Percentiles rank a stretch among this genome's conserved stretches.
These are phyloP conservation scores for Pterostichus niger DNA, from an alignment of 2,888 invertebrate species.

Conservation along the genomic window DNA sequence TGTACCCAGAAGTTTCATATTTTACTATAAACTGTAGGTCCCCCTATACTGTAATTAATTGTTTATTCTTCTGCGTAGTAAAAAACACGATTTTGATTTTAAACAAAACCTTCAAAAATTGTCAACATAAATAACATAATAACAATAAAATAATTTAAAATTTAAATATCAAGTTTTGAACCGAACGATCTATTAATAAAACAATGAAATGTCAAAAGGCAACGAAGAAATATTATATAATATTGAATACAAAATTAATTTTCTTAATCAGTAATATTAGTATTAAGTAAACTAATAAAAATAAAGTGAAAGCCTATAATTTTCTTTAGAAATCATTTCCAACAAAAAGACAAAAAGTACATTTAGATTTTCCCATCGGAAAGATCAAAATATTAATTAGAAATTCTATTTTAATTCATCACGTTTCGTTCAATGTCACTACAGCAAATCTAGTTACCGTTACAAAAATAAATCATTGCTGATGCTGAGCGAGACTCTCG, in stretches of 20 bases:
- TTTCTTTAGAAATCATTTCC: no score
- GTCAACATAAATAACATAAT: constrained; percentile 8
- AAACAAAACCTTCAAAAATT: constrained; percentile 9
- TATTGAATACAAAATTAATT: background rate
- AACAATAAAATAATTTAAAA: constrained; percentile 8
- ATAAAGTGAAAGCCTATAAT: no score
- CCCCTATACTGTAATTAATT: no score
- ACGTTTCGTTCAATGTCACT: constrained; percentile 23
- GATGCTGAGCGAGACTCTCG: background rate
- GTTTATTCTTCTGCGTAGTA: no score
- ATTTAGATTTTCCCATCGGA: background rate
- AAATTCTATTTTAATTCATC: constrained; percentile 47
- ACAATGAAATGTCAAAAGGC: constrained; percentile 34
- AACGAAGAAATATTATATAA: background rate
- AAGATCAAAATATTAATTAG: constrained; percentile 9
- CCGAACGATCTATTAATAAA: background rate
- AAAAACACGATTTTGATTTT: constrained; percentile 37
- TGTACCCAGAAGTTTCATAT: no score
- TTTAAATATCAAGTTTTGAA: constrained; percentile 31
- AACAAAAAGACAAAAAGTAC: background rate
- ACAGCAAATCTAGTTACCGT: constrained; percentile 3
- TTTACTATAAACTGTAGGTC: no score
- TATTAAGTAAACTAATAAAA: no score
- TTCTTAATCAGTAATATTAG: no score
- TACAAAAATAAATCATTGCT: constrained; percentile 34